Base-by-base conservation (phyloP, 2,888 invertebrate genomes). In the Xestia ashworthii region DNA sequence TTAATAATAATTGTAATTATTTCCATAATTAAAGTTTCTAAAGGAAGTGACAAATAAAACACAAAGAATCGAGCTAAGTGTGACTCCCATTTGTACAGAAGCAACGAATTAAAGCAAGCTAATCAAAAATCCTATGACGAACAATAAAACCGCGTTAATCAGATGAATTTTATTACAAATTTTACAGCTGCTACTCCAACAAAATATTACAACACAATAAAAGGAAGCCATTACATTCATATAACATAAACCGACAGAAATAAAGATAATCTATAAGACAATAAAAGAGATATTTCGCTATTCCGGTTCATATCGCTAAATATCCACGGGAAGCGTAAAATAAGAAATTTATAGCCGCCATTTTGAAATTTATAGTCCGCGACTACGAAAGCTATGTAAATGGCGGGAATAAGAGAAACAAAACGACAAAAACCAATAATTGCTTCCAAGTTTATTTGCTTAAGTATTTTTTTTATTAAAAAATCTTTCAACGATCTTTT, bases 301-400 rank as follows among this genome's bases (percentile, higher is more conserved):
- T 80, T 83, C 83, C 79, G 81, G 86, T 87, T 89, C 86, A 85
- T 83, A 90, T 90, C 90, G 85, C 88, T 82, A 87, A 89, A 90
- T 89, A 89, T 91, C 74, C 78, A 74, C 71, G 71, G 76, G 74
- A 74, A 90, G 88, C 87, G 89, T 90, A 85, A 90, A 92, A 92
- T 92, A 89, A 89, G 53, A 90, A 91, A 91, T 90, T 90, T 91
- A 91, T 90, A 58, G 87, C 78, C 62, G 60, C 76, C 69, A 77
- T 83, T 83, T 80, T 70, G 83, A 86, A 91, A 91, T 91, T 91
- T 92, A 92, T 92, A 79, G 87, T 80, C 80, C 25, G 53, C 77
- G 83, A 86, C 86, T 88, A 84, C 80, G 79, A 86, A 86, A 74
- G 85, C 78, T 82, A 82, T 87, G 87, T 84, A 87, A 86, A 89